These are phyloP conservation scores for Chrysolina haemoptera DNA, from an alignment of 2,888 invertebrate species.

Conservation along the genomic window DNA sequence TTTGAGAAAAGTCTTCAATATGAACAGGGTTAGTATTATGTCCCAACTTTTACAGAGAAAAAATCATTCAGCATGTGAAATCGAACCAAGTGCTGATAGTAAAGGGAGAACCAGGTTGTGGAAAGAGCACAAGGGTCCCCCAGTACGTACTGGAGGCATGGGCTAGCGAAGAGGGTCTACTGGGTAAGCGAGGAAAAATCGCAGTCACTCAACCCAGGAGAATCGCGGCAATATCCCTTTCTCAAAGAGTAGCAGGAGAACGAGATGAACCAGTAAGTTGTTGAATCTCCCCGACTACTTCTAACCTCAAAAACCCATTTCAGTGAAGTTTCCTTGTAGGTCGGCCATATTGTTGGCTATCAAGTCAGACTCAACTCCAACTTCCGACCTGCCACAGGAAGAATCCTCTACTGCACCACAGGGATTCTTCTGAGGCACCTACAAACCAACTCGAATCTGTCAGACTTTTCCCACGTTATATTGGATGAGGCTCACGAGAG, in stretches of 20 bases:
- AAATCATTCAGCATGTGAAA: slow-evolving; percentile 72
- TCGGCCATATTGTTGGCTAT: slow-evolving; percentile 79
- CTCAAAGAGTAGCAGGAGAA: slow-evolving; percentile 77
- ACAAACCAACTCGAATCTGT: slow-evolving; percentile 69
- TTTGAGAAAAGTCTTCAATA: too few relatives aligned
- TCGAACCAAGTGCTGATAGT: slow-evolving; percentile 74
- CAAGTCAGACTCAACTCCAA: slow-evolving; percentile 75
- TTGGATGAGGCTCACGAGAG: slow-evolving; percentile 85
- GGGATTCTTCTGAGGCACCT: slow-evolving; percentile 72
- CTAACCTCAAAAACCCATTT: background rate
- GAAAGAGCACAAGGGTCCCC: slow-evolving; percentile 82
- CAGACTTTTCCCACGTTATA: slow-evolving; percentile 78
- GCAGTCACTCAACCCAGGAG: slow-evolving; percentile 79
- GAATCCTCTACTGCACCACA: slow-evolving; percentile 80
- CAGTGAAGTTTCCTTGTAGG: slow-evolving; percentile 61
- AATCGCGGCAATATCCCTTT: slow-evolving; percentile 79
- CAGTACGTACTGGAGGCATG: slow-evolving; percentile 75
- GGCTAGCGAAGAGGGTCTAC: slow-evolving; percentile 59
- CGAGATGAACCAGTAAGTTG: slow-evolving; percentile 73
- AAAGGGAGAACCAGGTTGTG: slow-evolving; percentile 82
- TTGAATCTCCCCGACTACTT: background rate
- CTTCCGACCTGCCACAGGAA: slow-evolving; percentile 73
- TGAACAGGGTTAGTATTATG: too few relatives aligned
- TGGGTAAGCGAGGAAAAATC: slow-evolving; percentile 72
- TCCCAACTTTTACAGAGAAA: slow-evolving; percentile 60